Percentiles rank a stretch among this genome's conserved stretches.
These are phyloP conservation scores for Calliopsis andreniformis DNA, from an alignment of 1,140 invertebrate species.

Conservation along the genomic window DNA sequence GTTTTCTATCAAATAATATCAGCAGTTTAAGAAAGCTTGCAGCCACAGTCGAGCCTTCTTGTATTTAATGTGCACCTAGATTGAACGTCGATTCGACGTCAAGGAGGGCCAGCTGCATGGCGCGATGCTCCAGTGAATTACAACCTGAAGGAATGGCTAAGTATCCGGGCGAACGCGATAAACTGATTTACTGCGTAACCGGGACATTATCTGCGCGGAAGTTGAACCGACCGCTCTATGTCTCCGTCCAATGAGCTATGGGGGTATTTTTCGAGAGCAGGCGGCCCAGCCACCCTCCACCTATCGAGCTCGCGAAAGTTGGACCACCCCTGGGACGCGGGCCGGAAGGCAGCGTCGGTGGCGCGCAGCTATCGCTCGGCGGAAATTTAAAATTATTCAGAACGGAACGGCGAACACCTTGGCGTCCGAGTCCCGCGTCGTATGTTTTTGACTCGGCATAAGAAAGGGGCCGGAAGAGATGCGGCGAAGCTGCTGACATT, in stretches of 20 bases:
- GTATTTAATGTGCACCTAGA: neutral
- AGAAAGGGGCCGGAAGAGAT: constrained; percentile 34
- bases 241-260: constrained; percentile 43
- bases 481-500: constrained; percentile 57
- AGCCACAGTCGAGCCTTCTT: too few species aligned
- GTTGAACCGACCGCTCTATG: constrained; percentile 24
- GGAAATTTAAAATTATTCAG: constrained; percentile 61
- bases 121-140: constrained; percentile 34
- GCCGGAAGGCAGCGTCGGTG: neutral
- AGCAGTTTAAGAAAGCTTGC: too few species aligned
- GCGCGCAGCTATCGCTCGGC: constrained; percentile 11
- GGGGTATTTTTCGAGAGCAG: constrained; percentile 31
- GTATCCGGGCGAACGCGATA: constrained; percentile 51
- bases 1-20: too few species aligned
- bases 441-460: constrained; percentile 47
- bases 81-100: constrained; percentile 3
- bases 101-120: neutral
- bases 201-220: constrained; percentile 37
- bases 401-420: constrained; percentile 48
- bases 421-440: constrained; percentile 24
- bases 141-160: constrained; percentile 40
- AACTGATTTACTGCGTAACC: constrained; percentile 52
- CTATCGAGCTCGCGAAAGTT: neutral
- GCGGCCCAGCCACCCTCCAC: neutral
- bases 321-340: neutral